Conservation (phyloP, 2,888 invertebrate species). For the Cylindroiulus punctatus region DNA sequence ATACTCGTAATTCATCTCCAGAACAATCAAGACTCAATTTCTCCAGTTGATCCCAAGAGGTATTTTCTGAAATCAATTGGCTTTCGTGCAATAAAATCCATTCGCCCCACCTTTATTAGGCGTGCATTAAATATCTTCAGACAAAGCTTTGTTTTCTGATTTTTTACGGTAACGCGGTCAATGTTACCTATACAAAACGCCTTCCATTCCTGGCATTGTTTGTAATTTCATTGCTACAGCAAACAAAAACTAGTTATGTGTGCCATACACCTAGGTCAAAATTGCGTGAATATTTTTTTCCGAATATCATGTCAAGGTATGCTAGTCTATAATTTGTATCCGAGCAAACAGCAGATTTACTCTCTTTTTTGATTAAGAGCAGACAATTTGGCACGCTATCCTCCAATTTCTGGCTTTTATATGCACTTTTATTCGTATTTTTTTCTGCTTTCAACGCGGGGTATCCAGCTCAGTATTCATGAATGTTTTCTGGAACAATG, state of each 20-base stretch:
- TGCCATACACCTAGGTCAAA: conserved; percentile 2
- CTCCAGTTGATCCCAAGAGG: background rate
- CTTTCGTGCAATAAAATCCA: background rate
- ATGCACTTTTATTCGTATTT: conserved; percentile 4
- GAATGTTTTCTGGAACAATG: background rate
- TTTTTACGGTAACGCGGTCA: background rate
- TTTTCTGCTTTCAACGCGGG: background rate
- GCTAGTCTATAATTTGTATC: conserved; percentile 6
- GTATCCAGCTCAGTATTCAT: background rate
- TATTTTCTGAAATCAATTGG: background rate
- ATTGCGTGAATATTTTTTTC: background rate
- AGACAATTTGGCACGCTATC: conserved; percentile 29
- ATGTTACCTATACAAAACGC: background rate
- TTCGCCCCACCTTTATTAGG: background rate
- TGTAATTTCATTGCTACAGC: background rate
- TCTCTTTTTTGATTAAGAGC: conserved; percentile 46
- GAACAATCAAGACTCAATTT: background rate
- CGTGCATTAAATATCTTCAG: background rate
- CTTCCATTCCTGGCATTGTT: background rate
- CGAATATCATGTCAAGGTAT: conserved; percentile 38
- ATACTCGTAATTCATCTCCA: no score
- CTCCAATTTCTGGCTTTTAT: conserved; percentile 39
- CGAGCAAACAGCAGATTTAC: background rate
- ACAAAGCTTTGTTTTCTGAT: background rate
- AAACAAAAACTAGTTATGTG: background rate